phyloP scores from a whole-genome alignment of 1,140 invertebrate genomes.

The Philotrypesis tridentata region DNA sequence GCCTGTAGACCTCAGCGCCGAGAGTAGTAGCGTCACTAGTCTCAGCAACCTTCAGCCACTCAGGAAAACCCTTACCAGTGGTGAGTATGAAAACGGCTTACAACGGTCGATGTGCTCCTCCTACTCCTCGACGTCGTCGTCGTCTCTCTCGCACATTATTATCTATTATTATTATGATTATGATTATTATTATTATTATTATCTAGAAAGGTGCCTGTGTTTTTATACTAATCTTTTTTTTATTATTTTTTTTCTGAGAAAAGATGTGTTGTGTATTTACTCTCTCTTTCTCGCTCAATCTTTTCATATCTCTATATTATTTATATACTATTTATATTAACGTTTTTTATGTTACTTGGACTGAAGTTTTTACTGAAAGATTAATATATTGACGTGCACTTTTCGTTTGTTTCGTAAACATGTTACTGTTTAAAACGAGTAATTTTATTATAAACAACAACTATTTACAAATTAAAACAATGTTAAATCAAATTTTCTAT shows the following conservation, averaged over 20 bases:
- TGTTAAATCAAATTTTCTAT: slow-evolving; percentile 21
- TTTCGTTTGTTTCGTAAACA: neutral
- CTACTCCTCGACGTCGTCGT: slow-evolving; percentile 30
- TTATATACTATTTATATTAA: neutral
- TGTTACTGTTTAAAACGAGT: neutral
- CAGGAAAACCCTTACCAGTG: slow-evolving; percentile 88
- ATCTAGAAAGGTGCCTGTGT: slow-evolving; percentile 32
- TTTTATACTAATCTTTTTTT: neutral
- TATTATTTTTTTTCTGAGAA: neutral
- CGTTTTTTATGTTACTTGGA: neutral
- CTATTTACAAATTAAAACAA: neutral
- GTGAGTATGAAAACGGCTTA: slow-evolving; percentile 74
- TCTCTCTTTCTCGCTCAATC: slow-evolving; percentile 20
- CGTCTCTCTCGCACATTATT: slow-evolving; percentile 41
- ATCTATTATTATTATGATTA: slow-evolving; percentile 32
- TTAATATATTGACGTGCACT: neutral
- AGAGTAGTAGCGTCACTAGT: slow-evolving; percentile 95
- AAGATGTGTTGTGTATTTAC: slow-evolving; percentile 14
- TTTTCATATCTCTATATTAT: slow-evolving; percentile 1
- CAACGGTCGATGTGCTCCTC: neutral
- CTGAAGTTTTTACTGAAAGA: slow-evolving; percentile 27
- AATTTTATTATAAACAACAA: neutral
- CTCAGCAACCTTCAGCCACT: slow-evolving; percentile 88
- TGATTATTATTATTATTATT: slow-evolving; percentile 33
- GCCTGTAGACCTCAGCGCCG: slow-evolving; percentile 92